These are phyloP conservation scores for Rhincodon typus DNA, from an alignment of 2,797 vertebrate genomes.

Conservation along the genomic window DNA sequence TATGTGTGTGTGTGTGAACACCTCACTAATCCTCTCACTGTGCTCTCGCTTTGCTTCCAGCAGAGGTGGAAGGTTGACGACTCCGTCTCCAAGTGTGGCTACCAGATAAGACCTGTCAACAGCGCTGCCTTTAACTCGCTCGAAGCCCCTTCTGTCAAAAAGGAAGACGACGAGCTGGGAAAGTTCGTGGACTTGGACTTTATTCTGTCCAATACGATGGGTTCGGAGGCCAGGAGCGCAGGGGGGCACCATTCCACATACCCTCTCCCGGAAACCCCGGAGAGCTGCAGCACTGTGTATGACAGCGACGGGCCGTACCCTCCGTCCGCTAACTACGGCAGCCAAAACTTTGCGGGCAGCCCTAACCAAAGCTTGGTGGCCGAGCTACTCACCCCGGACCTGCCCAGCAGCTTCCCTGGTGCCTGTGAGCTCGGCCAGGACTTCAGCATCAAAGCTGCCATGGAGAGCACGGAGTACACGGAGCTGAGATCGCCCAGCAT, in stretches of 20 bases:
- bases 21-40: background rate
- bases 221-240: slow-evolving; percentile 47
- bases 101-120: slow-evolving; percentile 51
- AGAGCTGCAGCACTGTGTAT: slow-evolving; percentile 69
- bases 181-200: slow-evolving; percentile 83
- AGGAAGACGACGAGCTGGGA: slow-evolving; percentile 77
- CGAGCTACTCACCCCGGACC: slow-evolving; percentile 73
- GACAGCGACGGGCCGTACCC: slow-evolving; percentile 62
- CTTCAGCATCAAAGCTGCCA: slow-evolving; percentile 47
- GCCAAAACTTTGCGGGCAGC: slow-evolving; percentile 50
- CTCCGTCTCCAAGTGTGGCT: slow-evolving; percentile 12
- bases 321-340: slow-evolving; percentile 49
- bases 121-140: slow-evolving; percentile 65
- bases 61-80: slow-evolving; percentile 31
- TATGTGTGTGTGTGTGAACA: background rate
- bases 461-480: slow-evolving; percentile 66
- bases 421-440: slow-evolving; percentile 50
- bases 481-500: slow-evolving; percentile 61
- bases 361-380: slow-evolving; percentile 72
- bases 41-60: background rate
- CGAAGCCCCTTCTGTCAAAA: slow-evolving; percentile 53
- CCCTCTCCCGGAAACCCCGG: slow-evolving; percentile 76
- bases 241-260: slow-evolving; percentile 52
- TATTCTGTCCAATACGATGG: slow-evolving; percentile 73
- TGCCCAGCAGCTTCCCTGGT: slow-evolving; percentile 49